Percentiles rank a stretch among this genome's conserved stretches.
Evolutionary conservation across 2,888 invertebrate genomes (phyloP).

Genomic region (Eupithecia centaureata): DNA sequence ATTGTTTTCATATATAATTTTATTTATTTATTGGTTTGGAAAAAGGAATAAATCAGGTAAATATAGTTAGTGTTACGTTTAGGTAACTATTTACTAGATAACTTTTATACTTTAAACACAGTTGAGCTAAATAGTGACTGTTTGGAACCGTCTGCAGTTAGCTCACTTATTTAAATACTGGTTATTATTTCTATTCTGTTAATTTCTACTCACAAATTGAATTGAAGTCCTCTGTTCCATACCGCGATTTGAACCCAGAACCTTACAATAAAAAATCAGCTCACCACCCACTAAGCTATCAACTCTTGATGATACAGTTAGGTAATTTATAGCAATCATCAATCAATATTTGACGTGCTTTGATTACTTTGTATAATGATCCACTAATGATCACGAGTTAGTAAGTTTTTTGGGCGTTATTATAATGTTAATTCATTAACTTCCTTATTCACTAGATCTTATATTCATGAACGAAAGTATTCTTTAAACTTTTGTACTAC

Average conservation of each 20-base stretch:
- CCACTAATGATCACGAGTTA: conserved; percentile 19
- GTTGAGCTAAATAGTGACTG: too few species aligned
- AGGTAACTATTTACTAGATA: too few species aligned
- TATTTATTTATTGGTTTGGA: too few species aligned
- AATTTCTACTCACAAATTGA: too few species aligned
- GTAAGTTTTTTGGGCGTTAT: conserved; percentile 19
- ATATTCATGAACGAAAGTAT: neutral
- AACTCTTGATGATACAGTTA: neutral
- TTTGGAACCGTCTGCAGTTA: too few species aligned
- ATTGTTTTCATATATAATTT: too few species aligned
- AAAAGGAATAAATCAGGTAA: too few species aligned
- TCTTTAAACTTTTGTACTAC: too few species aligned
- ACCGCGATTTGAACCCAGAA: neutral
- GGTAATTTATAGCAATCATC: conserved; percentile 10
- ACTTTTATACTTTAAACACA: too few species aligned
- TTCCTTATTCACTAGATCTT: neutral
- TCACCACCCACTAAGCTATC: neutral
- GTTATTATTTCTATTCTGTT: too few species aligned
- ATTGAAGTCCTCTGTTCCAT: neutral
- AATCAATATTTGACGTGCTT: conserved; percentile 20
- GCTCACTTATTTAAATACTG: too few species aligned
- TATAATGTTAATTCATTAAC: neutral
- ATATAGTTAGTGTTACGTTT: too few species aligned
- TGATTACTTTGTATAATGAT: conserved; percentile 29
- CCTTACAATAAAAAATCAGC: neutral